phyloP scores from a whole-genome alignment of 2,113 vertebrate genomes.

The Sceloporus tristichus region DNA sequence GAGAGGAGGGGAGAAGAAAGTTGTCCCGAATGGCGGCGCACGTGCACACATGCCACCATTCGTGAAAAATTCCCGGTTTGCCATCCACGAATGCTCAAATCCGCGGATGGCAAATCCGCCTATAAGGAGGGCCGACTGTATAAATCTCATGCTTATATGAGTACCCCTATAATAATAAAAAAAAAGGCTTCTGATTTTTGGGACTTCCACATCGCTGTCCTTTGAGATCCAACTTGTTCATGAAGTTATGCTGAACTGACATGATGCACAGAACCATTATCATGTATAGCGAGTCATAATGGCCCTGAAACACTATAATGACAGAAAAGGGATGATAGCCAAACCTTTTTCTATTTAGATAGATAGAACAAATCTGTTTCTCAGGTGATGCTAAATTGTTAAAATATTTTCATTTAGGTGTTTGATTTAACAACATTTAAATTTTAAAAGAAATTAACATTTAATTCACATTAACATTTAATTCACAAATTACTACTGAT shows the following conservation, averaged over 20 bases:
- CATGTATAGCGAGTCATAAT: not conserved
- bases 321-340: not conserved
- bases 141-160: too few relatives aligned
- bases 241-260: not conserved
- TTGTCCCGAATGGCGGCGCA: too few relatives aligned
- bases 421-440: slow-evolving; percentile 25
- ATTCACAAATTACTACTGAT: slow-evolving; percentile 17
- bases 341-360: not conserved
- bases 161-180: too few relatives aligned
- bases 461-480: slow-evolving; percentile 32
- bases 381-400: not conserved
- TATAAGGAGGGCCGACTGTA: too few relatives aligned
- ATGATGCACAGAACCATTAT: not conserved
- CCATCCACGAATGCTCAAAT: too few relatives aligned
- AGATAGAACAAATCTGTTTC: slow-evolving; percentile 9
- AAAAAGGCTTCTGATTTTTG: too few relatives aligned
- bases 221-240: not conserved
- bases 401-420: slow-evolving; percentile 40
- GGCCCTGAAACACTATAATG: too few relatives aligned
- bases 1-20: too few relatives aligned
- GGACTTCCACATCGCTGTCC: not conserved
- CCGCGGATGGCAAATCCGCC: too few relatives aligned
- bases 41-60: too few relatives aligned
- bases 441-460: slow-evolving; percentile 41
- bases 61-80: too few relatives aligned